A percentile compares a stretch with the other conserved stretches of the same genome.
These are phyloP conservation scores for Planococcus citri DNA, from an alignment of 1,140 invertebrate species.

Conservation along the genomic window DNA sequence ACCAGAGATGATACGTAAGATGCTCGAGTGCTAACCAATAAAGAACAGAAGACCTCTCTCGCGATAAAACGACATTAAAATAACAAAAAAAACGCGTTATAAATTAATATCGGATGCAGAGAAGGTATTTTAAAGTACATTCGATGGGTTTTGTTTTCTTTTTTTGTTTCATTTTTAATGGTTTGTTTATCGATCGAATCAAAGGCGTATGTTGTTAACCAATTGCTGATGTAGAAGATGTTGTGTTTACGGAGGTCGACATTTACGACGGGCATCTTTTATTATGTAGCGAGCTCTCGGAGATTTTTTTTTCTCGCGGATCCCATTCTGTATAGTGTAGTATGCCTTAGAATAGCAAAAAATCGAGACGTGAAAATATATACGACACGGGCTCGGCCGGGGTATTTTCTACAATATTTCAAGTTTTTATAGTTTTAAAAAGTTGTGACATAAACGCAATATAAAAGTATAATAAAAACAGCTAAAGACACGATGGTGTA, in stretches of 20 bases:
- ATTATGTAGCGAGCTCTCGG: too few relatives aligned
- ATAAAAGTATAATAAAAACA: background rate
- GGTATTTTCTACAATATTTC: background rate
- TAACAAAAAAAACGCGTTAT: too few relatives aligned
- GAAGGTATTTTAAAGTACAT: background rate
- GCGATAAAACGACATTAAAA: too few relatives aligned
- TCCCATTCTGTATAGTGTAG: too few relatives aligned
- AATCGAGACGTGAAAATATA: too few relatives aligned
- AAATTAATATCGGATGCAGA: background rate
- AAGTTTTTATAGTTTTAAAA: background rate
- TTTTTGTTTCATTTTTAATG: background rate
- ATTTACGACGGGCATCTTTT: background rate
- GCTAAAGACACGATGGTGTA: background rate
- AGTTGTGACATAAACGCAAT: background rate
- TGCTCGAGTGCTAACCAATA: too few relatives aligned
- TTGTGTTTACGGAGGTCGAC: background rate
- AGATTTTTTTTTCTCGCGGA: background rate
- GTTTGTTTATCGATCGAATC: background rate
- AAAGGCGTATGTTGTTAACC: background rate
- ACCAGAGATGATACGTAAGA: too few relatives aligned
- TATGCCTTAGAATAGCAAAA: too few relatives aligned
- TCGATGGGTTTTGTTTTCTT: background rate
- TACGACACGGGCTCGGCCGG: too few relatives aligned
- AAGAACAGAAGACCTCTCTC: too few relatives aligned
- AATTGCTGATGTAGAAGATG: background rate